Conservation (phyloP, 2,888 invertebrate genomes). For the Sipha maydis region DNA sequence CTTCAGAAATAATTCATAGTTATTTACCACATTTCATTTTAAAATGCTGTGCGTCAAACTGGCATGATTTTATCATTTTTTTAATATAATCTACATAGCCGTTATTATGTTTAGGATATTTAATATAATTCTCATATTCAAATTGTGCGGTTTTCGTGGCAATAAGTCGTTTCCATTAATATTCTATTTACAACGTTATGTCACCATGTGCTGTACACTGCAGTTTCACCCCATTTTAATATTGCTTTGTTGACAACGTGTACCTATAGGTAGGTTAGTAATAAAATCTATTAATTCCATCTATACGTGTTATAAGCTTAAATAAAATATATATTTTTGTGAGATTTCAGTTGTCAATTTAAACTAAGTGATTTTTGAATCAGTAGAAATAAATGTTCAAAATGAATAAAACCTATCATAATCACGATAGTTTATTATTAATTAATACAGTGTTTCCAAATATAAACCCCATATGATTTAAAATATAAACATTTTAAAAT, state of each 20-base stretch:
- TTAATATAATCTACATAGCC: background rate
- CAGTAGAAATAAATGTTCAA: too few relatives aligned
- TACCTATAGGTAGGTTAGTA: background rate
- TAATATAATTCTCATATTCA: background rate
- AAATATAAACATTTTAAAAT: too few relatives aligned
- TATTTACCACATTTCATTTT: background rate
- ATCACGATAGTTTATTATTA: too few relatives aligned
- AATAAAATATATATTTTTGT: too few relatives aligned
- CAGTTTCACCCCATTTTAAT: background rate
- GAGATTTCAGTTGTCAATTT: too few relatives aligned
- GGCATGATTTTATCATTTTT: background rate
- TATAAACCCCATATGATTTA: too few relatives aligned
- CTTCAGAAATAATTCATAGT: too few relatives aligned
- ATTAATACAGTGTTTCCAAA: too few relatives aligned
- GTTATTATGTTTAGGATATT: background rate
- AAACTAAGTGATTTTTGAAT: too few relatives aligned
- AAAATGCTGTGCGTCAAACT: background rate
- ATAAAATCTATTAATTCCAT: background rate
- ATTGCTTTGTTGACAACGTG: too few relatives aligned
- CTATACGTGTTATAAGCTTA: background rate
- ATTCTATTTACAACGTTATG: slow-evolving; percentile 29
- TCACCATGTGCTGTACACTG: slow-evolving; percentile 12
- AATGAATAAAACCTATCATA: too few relatives aligned
- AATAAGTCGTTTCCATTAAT: slow-evolving; percentile 37
- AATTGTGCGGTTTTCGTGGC: background rate